Base-by-base conservation (phyloP, 1,140 invertebrate genomes). In the Stegodyphus dumicola region DNA sequence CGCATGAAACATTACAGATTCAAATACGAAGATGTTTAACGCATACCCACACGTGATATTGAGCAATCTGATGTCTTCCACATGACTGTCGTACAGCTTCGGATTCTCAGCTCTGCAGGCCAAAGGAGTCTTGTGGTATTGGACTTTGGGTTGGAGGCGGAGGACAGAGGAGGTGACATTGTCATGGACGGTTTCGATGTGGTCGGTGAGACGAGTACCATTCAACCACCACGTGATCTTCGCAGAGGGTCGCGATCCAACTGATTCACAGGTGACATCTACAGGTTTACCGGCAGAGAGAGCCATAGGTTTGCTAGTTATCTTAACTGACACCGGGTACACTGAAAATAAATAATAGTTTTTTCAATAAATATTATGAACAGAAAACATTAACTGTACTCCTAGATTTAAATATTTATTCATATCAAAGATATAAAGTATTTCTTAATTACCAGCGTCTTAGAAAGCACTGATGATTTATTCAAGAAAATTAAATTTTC, bases 191-290 rank as follows among this genome's bases (percentile, higher is more conserved):
- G 75, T 77, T 76, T 86, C 83, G 15, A 67, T 53, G 81, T 75
- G 76, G 56, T 87, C 64, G 4, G 80, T 66, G 13, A 88, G 69
- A 15, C 71, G 52, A n/a, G 70, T 76, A 60, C 87, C 85, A 67
- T 88, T 87, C 33, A 88, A 77, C 66, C 87, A 86, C 89, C 89
- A 89, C 49, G 86, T 88, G 18, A 89, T 77, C 66, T 76, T 76
- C 6, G 89, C 88, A 7, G 87, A 80, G 2, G 89, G 89, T 49
- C 88, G 78, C 7, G 88, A 88, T 9, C 88, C 88, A 3, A 53
- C 56, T 52, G 88, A 85, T 67, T 85, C 74, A 80, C 89, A 89
- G 17, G 48, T 69, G 11, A 89, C 48, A 11, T 88, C 87, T 0
- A 87, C 86, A 6, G 77, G 53, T 18, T 60, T 70, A 33, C 88